Percentiles rank a stretch among this genome's conserved stretches.
These are phyloP conservation scores for Tyria jacobaeae DNA, from an alignment of 2,888 invertebrate species.

Conservation along the genomic window DNA sequence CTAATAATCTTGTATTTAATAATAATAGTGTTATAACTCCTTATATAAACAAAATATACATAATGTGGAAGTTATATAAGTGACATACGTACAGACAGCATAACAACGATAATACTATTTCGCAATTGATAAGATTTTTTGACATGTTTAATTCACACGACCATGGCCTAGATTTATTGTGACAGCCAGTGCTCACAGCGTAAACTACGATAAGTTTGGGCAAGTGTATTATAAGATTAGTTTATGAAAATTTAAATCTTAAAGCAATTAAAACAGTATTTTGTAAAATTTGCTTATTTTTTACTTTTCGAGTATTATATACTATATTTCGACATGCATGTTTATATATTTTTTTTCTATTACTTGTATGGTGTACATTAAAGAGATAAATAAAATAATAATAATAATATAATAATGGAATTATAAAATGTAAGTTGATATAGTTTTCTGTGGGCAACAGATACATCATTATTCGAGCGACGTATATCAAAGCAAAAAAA, in stretches of 20 bases:
- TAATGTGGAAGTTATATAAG: conserved; percentile 19
- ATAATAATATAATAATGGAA: no score
- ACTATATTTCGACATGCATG: no score
- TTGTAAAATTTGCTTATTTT: no score
- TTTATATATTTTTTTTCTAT: no score
- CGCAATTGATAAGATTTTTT: conserved; percentile 55
- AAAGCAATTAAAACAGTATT: not conserved
- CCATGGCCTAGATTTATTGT: conserved; percentile 53
- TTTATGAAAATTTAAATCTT: not conserved
- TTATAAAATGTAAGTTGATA: no score
- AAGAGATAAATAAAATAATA: no score
- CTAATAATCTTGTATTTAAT: no score
- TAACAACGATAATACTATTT: conserved; percentile 38
- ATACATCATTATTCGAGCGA: not conserved
- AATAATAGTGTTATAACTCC: conserved; percentile 2
- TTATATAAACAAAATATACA: conserved; percentile 1
- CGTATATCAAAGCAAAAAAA: not conserved
- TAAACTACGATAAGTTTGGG: conserved; percentile 11
- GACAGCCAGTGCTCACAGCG: conserved; percentile 30
- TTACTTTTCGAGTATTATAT: no score
- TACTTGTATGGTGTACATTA: no score
- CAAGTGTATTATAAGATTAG: conserved; percentile 1
- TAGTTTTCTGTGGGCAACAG: no score
- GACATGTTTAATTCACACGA: conserved; percentile 54
- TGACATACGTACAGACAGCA: conserved; percentile 28